phyloP scores from a whole-genome alignment of 2,113 vertebrate genomes.

The Nothobranchius furzeri region DNA sequence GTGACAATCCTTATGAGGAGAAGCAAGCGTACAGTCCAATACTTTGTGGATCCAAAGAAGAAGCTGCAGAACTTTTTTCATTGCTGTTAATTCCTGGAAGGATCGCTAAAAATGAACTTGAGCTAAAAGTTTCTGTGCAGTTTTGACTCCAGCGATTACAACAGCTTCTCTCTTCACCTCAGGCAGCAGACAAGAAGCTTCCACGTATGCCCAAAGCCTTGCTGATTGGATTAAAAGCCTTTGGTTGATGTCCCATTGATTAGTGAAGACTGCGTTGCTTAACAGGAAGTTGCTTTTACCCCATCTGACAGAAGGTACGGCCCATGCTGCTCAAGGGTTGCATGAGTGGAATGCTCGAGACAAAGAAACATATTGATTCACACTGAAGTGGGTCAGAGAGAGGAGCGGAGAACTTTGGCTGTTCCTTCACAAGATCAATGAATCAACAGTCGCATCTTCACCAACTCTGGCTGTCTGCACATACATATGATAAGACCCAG shows the following conservation, averaged over 20 bases:
- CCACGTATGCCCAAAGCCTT: slow-evolving; percentile 56
- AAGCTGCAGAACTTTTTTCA: slow-evolving; percentile 3
- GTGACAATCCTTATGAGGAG: slow-evolving; percentile 38
- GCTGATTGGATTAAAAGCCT: slow-evolving; percentile 69
- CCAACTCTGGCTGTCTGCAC: slow-evolving; percentile 29
- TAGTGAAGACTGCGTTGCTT: slow-evolving; percentile 49
- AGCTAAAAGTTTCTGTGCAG: slow-evolving; percentile 5
- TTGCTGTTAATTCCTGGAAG: slow-evolving; percentile 1
- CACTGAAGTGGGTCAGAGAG: neutral
- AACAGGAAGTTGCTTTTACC: slow-evolving; percentile 42
- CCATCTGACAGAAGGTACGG: slow-evolving; percentile 14
- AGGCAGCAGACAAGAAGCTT: slow-evolving; percentile 37
- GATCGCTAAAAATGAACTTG: slow-evolving; percentile 1
- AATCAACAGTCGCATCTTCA: slow-evolving; percentile 11
- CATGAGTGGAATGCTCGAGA: slow-evolving; percentile 7
- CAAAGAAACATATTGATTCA: slow-evolving; percentile 6
- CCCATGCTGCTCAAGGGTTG: neutral
- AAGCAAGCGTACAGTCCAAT: slow-evolving; percentile 20
- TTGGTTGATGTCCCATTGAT: slow-evolving; percentile 55
- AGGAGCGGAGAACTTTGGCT: slow-evolving; percentile 29
- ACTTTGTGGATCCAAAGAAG: slow-evolving; percentile 14
- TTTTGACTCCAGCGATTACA: slow-evolving; percentile 31
- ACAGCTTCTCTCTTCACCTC: slow-evolving; percentile 23
- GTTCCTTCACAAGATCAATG: slow-evolving; percentile 8
- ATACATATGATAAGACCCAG: slow-evolving; percentile 62